Percentiles rank a stretch among this genome's conserved stretches.
Evolutionary conservation across 2,113 vertebrate species (phyloP).

Genomic region (Forbesichthys papilliferus): DNA sequence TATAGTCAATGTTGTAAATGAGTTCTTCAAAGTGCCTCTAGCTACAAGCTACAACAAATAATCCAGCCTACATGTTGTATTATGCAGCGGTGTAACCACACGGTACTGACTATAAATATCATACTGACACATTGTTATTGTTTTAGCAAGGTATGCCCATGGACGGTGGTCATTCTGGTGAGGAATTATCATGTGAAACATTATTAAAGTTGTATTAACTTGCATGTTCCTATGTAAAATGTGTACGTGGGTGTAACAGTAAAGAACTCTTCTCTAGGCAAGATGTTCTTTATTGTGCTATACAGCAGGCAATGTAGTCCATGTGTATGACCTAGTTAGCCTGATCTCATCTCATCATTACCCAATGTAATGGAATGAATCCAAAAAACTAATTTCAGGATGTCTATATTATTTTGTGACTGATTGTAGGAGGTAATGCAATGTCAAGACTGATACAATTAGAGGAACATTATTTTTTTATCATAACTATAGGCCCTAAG

Average conservation of each 20-base stretch:
- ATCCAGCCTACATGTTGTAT: no score
- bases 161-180: no score
- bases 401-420: constrained; percentile 24
- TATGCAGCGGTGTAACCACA: no score
- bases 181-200: constrained; percentile 42
- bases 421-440: constrained; percentile 54
- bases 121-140: no score
- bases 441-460: constrained; percentile 68
- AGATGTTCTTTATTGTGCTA: constrained; percentile 54
- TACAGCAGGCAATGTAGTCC: constrained; percentile 11
- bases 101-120: no score
- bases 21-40: no score
- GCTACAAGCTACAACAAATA: no score
- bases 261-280: constrained; percentile 39
- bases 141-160: no score
- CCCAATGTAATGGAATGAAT: constrained; percentile 24
- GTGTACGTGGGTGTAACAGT: constrained; percentile 22
- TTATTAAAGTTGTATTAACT: constrained; percentile 58
- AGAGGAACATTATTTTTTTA: constrained; percentile 51
- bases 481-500: constrained; percentile 54
- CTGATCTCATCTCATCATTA: constrained; percentile 26
- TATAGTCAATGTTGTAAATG: no score
- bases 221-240: constrained; percentile 67
- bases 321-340: constrained; percentile 44
- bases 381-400: constrained; percentile 32